Evolutionary conservation across 2,888 invertebrate species (phyloP).

Genomic region (Philereme vetulata): DNA sequence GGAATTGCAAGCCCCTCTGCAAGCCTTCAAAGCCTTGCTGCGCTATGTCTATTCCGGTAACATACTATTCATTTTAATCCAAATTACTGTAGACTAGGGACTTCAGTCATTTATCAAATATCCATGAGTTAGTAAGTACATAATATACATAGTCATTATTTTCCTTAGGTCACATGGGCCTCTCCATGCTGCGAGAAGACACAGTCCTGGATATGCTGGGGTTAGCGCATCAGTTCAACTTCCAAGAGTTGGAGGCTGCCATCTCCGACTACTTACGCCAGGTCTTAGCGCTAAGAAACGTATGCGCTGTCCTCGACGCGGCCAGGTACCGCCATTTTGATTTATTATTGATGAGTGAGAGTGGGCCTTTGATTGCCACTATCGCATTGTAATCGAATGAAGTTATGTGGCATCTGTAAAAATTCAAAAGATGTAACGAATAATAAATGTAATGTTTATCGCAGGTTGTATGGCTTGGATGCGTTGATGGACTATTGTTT

Average conservation of each 20-base stretch:
- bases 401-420: no score
- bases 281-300: constrained; percentile 93
- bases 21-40: constrained; percentile 94
- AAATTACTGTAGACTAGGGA: no score
- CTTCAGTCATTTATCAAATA: no score
- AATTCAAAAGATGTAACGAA: not conserved
- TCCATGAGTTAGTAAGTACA: no score
- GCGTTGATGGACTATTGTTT: constrained; percentile 91
- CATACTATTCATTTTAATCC: constrained; percentile 12
- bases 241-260: constrained; percentile 94
- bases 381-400: no score
- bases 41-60: constrained; percentile 97
- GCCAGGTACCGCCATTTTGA: constrained; percentile 81
- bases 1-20: constrained; percentile 91
- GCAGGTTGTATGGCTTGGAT: constrained; percentile 85
- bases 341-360: no score
- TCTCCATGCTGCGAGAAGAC: constrained; percentile 87
- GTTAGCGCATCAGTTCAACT: constrained; percentile 97
- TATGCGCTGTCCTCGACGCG: constrained; percentile 97
- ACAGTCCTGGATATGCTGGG: constrained; percentile 89
- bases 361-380: no score
- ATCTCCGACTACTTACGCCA: constrained; percentile 97
- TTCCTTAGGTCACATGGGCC: constrained; percentile 85
- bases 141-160: no score
- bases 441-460: constrained; percentile 14